Evolutionary conservation across 2,113 vertebrate species (phyloP).

Genomic region (Phyllostomus hastatus): DNA sequence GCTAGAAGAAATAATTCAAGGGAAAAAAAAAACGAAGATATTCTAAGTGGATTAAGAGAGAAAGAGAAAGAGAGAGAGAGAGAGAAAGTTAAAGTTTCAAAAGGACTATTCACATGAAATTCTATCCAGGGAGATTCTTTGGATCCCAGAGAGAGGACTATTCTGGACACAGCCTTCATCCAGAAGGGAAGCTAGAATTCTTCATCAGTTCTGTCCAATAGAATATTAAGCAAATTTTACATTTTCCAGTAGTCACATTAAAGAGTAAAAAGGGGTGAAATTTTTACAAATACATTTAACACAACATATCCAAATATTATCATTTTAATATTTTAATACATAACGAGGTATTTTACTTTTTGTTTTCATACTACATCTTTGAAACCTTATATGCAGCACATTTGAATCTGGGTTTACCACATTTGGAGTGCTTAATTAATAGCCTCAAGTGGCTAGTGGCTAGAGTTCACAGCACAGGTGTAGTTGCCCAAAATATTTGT

Average conservation of each 20-base stretch:
- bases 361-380: background rate
- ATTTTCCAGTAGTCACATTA: background rate
- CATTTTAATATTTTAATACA: background rate
- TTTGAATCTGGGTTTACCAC: too few relatives aligned
- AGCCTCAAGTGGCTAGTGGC: background rate
- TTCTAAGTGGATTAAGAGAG: background rate
- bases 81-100: background rate
- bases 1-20: background rate
- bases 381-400: background rate
- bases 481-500: background rate
- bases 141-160: background rate
- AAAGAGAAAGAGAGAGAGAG: background rate
- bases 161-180: background rate
- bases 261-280: background rate
- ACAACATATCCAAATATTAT: background rate
- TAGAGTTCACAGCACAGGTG: background rate
- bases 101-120: background rate
- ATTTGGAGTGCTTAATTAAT: rapidly evolving
- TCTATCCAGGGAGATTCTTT: background rate
- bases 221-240: background rate
- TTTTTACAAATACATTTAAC: background rate
- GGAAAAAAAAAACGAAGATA: background rate
- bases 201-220: background rate
- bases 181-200: background rate
- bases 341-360: background rate